Evolutionary conservation across 2,888 invertebrate species (phyloP).

Genomic region (Andrena praecox): DNA sequence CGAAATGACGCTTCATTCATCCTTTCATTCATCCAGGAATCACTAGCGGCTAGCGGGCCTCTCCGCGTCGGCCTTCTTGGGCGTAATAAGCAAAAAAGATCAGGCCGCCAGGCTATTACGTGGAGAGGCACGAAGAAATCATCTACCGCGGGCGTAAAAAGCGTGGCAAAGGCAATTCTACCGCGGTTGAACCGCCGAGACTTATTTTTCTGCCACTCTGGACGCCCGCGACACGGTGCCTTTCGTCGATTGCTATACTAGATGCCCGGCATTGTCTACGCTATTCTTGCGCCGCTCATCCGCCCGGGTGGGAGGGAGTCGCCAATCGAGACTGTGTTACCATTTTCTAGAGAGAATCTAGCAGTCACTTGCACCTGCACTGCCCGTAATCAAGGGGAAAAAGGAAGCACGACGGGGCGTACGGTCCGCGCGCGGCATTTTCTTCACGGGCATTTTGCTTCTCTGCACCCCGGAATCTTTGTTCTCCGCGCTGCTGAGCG

Average conservation of each 20-base stretch:
- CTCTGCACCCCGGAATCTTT: neutral
- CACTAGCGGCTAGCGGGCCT: slow-evolving; percentile 43
- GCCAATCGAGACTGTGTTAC: slow-evolving; percentile 49
- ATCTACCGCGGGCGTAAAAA: slow-evolving; percentile 80
- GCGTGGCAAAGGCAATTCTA: slow-evolving; percentile 80
- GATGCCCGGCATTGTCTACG: slow-evolving; percentile 59
- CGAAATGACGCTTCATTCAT: slow-evolving; percentile 81
- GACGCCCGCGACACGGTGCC: slow-evolving; percentile 45
- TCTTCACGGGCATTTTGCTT: neutral
- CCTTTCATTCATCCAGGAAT: slow-evolving; percentile 79
- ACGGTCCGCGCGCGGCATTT: slow-evolving; percentile 2
- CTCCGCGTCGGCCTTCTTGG: slow-evolving; percentile 67
- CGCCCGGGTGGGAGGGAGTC: slow-evolving; percentile 17
- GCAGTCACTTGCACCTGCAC: slow-evolving; percentile 9
- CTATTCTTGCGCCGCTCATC: slow-evolving; percentile 58
- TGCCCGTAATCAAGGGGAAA: neutral
- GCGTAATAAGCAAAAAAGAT: slow-evolving; percentile 80
- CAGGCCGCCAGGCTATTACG: slow-evolving; percentile 77
- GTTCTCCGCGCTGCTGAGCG: neutral
- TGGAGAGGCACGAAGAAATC: slow-evolving; percentile 79
- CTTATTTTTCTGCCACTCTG: slow-evolving; percentile 71
- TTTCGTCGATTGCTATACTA: slow-evolving; percentile 43
- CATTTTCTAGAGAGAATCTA: slow-evolving; percentile 21
- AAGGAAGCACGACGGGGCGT: neutral
- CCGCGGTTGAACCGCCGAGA: slow-evolving; percentile 72